Percentiles rank a stretch among this genome's conserved stretches.
Conservation (phyloP, 2,113 vertebrate genomes). For the Thunnus maccoyii region DNA sequence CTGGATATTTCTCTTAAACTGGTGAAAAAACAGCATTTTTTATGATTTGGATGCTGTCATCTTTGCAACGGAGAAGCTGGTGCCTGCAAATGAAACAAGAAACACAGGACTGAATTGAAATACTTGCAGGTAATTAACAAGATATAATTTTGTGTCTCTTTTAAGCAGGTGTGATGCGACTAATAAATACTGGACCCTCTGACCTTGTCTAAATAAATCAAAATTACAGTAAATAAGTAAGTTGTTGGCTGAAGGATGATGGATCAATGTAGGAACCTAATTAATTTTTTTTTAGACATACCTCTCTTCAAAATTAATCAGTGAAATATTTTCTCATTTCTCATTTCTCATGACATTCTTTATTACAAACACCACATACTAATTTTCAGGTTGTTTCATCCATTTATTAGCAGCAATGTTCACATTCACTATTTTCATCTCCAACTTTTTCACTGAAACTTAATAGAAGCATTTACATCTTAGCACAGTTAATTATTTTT, state of each 20-base stretch:
- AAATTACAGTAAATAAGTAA: slow-evolving; percentile 66
- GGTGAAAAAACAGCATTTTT: not conserved
- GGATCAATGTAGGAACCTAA: slow-evolving; percentile 59
- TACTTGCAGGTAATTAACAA: not conserved
- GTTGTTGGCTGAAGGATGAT: slow-evolving; percentile 55
- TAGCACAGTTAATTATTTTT: slow-evolving; percentile 5
- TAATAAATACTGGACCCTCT: slow-evolving; percentile 19
- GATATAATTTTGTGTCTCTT: not conserved
- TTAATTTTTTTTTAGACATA: slow-evolving; percentile 46
- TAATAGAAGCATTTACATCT: slow-evolving; percentile 3
- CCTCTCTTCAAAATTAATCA: slow-evolving; percentile 38
- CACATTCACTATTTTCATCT: not conserved
- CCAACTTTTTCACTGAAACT: not conserved
- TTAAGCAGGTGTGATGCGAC: not conserved
- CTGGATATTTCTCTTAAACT: slow-evolving; percentile 20
- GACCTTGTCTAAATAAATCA: slow-evolving; percentile 69
- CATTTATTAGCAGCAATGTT: not conserved
- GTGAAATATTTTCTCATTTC: slow-evolving; percentile 23
- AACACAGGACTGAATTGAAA: not conserved
- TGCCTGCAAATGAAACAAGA: too few relatives aligned
- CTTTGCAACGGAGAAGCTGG: not conserved
- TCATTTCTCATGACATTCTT: not conserved
- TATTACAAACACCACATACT: slow-evolving; percentile 4
- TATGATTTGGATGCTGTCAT: not conserved
- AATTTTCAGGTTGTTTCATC: slow-evolving; percentile 4